Evolutionary conservation across 2,888 invertebrate genomes (phyloP), one percentile per base, ranked within the genome.

Genomic region (Rhodophaea formosa): DNA sequence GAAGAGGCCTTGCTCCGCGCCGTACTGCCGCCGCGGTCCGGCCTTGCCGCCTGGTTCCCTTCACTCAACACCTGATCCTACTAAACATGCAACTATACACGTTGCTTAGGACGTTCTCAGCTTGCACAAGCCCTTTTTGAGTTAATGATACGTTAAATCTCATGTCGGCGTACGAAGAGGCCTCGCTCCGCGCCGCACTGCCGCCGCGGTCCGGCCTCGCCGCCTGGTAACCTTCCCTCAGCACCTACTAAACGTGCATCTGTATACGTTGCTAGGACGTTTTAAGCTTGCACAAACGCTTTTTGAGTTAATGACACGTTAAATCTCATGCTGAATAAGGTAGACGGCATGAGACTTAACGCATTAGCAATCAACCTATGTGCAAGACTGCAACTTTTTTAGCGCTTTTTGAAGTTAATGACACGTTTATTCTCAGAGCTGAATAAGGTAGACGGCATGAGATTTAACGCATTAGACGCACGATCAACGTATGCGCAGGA

Each of bases 1-100:
- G 98, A 98, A 84, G 97, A 98, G 76, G 94, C 95, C 70, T 83
- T 97, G 8, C 92, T 98, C 7, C 94, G 95, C 56, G 96, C 96
- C 69, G 96, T 96, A 0, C 80, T 96, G 60, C 82, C 95, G 85
- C 83, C 87, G 1, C 78, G 88, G 30, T 52, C 77, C 8, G 85
- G 84, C 3, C 63, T 86, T 56, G 74, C 84, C 60, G 82, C 81
- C 62, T 91, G 86, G 88, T 80, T 86, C 69, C 87, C 83, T 5
- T 82, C 83, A 0, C 80, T 84, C 32, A 80, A 82, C 74, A 82
- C 85, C 45, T 86, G 84, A 85, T 63, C 63, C 12, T 2, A 23
- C 17, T 53, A 39, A 3, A 39, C n/a, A 2, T 1, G 1, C 3
- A 39, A 3, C 39, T 8, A 12, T 39, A n/a, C 23, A 23, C 23